Conservation (phyloP, 2,888 invertebrate species). For the Schizaphis graminum region DNA sequence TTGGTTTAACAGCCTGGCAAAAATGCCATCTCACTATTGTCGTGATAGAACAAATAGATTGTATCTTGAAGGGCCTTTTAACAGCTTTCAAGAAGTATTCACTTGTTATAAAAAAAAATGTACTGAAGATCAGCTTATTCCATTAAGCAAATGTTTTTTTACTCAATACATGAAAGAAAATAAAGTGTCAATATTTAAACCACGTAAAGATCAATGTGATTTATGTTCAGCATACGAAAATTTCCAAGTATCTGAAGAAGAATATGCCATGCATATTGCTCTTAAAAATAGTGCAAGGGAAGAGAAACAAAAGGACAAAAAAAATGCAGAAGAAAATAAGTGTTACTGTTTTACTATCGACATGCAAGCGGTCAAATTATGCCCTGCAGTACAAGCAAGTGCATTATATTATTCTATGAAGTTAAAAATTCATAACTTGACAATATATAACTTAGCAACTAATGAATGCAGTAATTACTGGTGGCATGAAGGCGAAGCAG, state of each 20-base stretch:
- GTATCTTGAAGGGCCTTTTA: conserved; percentile 52
- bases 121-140: not conserved
- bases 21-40: conserved; percentile 49
- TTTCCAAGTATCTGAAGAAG: conserved; percentile 67
- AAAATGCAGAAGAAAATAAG: conserved; percentile 53
- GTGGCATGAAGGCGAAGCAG: conserved; percentile 67
- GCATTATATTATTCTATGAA: conserved; percentile 54
- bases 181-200: conserved; percentile 25
- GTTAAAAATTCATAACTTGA: conserved; percentile 60
- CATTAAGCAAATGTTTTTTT: not conserved
- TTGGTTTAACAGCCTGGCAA: conserved; percentile 50
- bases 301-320: conserved; percentile 68
- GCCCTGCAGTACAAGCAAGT: conserved; percentile 49
- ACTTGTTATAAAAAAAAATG: conserved; percentile 28
- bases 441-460: conserved; percentile 55
- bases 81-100: conserved; percentile 42
- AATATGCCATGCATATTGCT: conserved; percentile 67
- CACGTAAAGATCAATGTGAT: conserved; percentile 68
- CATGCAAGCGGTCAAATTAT: conserved; percentile 47
- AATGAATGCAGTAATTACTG: conserved; percentile 66
- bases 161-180: conserved; percentile 4
- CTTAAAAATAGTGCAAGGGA: conserved; percentile 68
- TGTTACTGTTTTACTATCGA: conserved; percentile 11
- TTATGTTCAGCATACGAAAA: conserved; percentile 67
- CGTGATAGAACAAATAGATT: conserved; percentile 14